These are phyloP conservation scores for Dipodomys stephensi DNA, from an alignment of 2,113 vertebrate genomes.

Conservation along the genomic window DNA sequence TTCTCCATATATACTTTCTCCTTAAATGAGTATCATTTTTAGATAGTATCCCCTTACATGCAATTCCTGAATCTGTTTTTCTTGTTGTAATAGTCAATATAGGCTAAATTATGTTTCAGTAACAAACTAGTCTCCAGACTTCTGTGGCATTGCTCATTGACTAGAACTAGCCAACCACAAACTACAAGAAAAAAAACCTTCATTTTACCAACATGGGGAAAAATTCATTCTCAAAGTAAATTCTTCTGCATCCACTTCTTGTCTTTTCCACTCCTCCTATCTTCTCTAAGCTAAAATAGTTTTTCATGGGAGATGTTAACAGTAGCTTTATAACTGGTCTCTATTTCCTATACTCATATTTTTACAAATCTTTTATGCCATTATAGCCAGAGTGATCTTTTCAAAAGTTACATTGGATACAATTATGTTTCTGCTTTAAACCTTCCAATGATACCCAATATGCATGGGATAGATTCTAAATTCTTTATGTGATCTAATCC, in stretches of 20 bases:
- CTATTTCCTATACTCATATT: neutral
- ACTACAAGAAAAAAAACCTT: neutral
- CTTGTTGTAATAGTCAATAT: neutral
- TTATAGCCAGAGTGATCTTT: neutral
- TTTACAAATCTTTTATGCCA: neutral
- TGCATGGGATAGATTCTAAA: neutral
- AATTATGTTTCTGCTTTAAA: constrained; percentile 21
- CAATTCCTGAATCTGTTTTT: neutral
- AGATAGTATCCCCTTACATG: neutral
- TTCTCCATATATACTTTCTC: neutral
- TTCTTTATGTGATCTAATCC: neutral
- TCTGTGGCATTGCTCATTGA: neutral
- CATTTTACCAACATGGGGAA: neutral
- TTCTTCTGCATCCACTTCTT: neutral
- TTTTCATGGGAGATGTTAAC: neutral
- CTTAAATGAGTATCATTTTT: constrained; percentile 9
- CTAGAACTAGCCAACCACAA: neutral
- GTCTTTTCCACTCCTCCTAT: neutral
- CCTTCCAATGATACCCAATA: neutral
- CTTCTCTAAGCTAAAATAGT: neutral
- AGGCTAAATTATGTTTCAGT: neutral
- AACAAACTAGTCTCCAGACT: neutral
- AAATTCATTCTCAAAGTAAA: neutral
- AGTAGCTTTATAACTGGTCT: neutral
- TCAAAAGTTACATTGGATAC: neutral